Percentiles rank a stretch among this genome's conserved stretches.
These are phyloP conservation scores for Steinernema khuongi DNA, from an alignment of 1,140 invertebrate genomes.

Conservation along the genomic window DNA sequence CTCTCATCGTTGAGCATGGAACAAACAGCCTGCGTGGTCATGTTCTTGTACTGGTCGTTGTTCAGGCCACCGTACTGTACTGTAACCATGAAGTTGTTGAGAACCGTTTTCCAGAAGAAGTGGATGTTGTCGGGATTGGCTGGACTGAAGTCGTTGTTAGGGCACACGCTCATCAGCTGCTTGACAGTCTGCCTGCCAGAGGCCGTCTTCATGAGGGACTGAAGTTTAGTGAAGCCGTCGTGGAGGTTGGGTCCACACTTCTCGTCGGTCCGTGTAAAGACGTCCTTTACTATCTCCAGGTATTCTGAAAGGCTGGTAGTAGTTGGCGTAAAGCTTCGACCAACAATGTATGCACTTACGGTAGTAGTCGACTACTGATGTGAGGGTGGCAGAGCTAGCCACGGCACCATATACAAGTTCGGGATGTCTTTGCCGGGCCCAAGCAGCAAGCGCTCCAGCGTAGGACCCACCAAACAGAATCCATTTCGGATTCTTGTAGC, in stretches of 20 bases:
- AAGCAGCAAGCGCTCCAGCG: slow-evolving; percentile 76
- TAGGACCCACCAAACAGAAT: slow-evolving; percentile 85
- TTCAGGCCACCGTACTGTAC: slow-evolving; percentile 31
- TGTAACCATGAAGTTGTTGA: slow-evolving; percentile 29
- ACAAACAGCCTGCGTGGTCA: no score
- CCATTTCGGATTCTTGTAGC: no score
- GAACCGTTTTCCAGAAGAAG: slow-evolving; percentile 35
- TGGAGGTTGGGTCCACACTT: no score
- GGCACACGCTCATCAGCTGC: slow-evolving; percentile 33
- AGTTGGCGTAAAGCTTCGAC: not conserved
- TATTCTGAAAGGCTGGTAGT: slow-evolving; percentile 50
- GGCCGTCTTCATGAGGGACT: slow-evolving; percentile 22
- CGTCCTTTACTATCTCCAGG: slow-evolving; percentile 35
- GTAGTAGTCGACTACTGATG: slow-evolving; percentile 74
- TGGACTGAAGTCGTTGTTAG: slow-evolving; percentile 21
- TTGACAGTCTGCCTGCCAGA: slow-evolving; percentile 22
- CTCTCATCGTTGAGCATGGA: no score
- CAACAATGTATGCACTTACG: slow-evolving; percentile 39
- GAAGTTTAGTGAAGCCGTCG: slow-evolving; percentile 31
- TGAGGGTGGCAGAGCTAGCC: slow-evolving; percentile 76
- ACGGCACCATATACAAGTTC: slow-evolving; percentile 74
- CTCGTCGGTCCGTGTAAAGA: no score
- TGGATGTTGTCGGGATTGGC: slow-evolving; percentile 17
- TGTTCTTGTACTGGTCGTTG: no score
- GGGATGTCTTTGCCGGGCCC: slow-evolving; percentile 79